Percentiles rank a stretch among this genome's conserved stretches.
These are phyloP conservation scores for Enteromius thamalakanensis DNA, from an alignment of 2,797 vertebrate genomes.

Conservation along the genomic window DNA sequence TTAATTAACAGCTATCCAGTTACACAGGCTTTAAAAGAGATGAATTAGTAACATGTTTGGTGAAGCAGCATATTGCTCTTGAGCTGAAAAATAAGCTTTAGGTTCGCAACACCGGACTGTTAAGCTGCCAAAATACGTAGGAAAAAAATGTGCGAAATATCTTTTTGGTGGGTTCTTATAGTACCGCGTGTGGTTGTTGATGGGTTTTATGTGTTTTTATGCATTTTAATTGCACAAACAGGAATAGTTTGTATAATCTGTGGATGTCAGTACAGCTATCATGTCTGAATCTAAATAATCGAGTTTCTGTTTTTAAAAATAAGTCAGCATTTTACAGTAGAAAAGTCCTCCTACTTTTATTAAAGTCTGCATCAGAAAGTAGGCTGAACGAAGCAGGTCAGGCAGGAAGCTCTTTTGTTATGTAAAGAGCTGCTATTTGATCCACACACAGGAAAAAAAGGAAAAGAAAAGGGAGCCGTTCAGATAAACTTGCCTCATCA, in stretches of 20 bases:
- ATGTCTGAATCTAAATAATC: background rate
- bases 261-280: background rate
- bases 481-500: slow-evolving; percentile 84
- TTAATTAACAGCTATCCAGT: slow-evolving; percentile 95
- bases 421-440: slow-evolving; percentile 81
- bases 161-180: background rate
- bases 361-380: slow-evolving; percentile 59
- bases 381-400: slow-evolving; percentile 65
- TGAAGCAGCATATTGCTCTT: slow-evolving; percentile 59
- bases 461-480: slow-evolving; percentile 78
- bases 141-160: background rate
- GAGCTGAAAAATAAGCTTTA: background rate
- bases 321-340: slow-evolving; percentile 47
- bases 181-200: background rate
- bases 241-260: background rate
- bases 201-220: background rate
- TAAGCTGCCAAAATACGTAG: background rate
- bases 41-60: slow-evolving; percentile 80
- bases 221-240: slow-evolving; percentile 11
- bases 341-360: slow-evolving; percentile 53
- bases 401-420: slow-evolving; percentile 81
- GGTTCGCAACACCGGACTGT: background rate
- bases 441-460: slow-evolving; percentile 72
- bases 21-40: slow-evolving; percentile 84
- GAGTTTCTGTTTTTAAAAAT: background rate